These are phyloP conservation scores for Crossaster papposus DNA, from an alignment of 53 echinoderm and acorn worm genomes.

Conservation along the genomic window DNA sequence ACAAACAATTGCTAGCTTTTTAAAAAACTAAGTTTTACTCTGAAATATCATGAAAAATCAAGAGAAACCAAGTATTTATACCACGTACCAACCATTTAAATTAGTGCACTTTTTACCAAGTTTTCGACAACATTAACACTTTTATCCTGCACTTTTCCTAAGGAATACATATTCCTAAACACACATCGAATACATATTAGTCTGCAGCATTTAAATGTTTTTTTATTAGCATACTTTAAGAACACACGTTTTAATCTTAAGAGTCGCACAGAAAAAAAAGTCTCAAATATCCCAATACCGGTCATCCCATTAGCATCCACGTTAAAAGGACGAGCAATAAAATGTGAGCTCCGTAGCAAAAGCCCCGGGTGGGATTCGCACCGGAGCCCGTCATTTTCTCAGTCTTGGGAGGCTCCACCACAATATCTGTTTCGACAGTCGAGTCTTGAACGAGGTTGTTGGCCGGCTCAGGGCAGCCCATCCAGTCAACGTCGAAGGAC, in stretches of 20 bases:
- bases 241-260: conserved; percentile 40
- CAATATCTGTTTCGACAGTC: background rate
- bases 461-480: conserved; percentile 68
- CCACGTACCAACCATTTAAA: background rate
- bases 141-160: conserved; percentile 17
- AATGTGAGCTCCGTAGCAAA: background rate
- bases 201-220: conserved; percentile 38
- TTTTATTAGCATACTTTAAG: too few species aligned
- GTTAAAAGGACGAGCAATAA: conserved; percentile 15
- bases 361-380: background rate
- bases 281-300: background rate
- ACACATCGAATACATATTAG: conserved; percentile 35
- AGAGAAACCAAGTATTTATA: background rate
- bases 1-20: too few species aligned
- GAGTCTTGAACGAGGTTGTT: background rate
- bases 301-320: conserved; percentile 15
- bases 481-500: conserved; percentile 88
- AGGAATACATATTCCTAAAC: background rate
- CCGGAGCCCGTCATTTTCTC: conserved; percentile 16
- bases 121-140: background rate
- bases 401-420: conserved; percentile 39
- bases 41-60: background rate
- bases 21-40: background rate
- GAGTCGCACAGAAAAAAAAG: conserved; percentile 7
- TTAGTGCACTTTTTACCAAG: background rate